Percentiles rank a stretch among this genome's conserved stretches.
phyloP scores from a whole-genome alignment of 2,888 invertebrate species.

The Protodeltote pygarga region DNA sequence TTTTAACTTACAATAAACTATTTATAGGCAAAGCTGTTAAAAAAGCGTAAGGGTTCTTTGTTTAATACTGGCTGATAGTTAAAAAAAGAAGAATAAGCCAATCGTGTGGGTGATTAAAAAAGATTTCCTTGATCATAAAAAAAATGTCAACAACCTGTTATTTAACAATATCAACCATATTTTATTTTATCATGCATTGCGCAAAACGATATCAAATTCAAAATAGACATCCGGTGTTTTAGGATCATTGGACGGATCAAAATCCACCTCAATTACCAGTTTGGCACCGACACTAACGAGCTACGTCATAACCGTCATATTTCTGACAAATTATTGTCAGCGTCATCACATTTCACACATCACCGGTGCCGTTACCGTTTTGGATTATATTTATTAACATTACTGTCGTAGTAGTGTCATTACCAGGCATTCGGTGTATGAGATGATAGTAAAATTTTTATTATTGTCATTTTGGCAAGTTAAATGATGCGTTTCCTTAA shows the following conservation, averaged over 20 bases:
- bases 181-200: slow-evolving; percentile 7
- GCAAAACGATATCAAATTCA: slow-evolving; percentile 18
- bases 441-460: slow-evolving; percentile 12
- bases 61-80: too few relatives aligned
- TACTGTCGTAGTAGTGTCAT: slow-evolving; percentile 4
- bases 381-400: slow-evolving; percentile 34
- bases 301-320: slow-evolving; percentile 31
- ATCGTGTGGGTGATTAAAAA: too few relatives aligned
- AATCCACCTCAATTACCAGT: slow-evolving; percentile 28
- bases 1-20: too few relatives aligned
- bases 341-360: slow-evolving; percentile 39
- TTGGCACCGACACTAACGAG: slow-evolving; percentile 37
- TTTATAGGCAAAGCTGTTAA: too few relatives aligned
- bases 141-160: slow-evolving; percentile 23
- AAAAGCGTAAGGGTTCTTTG: too few relatives aligned
- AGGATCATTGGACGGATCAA: slow-evolving; percentile 29
- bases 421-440: slow-evolving; percentile 11
- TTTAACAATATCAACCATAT: slow-evolving; percentile 12
- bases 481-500: slow-evolving; percentile 13
- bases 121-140: too few relatives aligned
- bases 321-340: slow-evolving; percentile 42
- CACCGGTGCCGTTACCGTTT: slow-evolving; percentile 37
- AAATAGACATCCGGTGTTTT: slow-evolving; percentile 32
- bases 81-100: too few relatives aligned
- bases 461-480: slow-evolving; percentile 13